A percentile compares a stretch with the other conserved stretches of the same genome.
phyloP scores from a whole-genome alignment of 2,888 invertebrate genomes.

The Callimorpha dominula region DNA sequence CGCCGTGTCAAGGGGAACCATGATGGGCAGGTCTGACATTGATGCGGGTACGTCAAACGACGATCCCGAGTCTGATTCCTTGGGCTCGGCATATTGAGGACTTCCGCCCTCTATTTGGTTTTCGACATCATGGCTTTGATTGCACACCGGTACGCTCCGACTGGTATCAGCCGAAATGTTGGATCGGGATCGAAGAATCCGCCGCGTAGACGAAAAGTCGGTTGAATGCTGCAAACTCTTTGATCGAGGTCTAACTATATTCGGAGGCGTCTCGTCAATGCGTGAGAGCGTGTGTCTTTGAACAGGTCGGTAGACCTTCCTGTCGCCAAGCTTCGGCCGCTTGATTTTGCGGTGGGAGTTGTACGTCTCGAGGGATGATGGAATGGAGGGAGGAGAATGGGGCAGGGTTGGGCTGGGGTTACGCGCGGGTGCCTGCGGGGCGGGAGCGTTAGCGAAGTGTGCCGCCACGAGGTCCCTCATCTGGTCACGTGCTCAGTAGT shows the following conservation, averaged over 20 bases:
- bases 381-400: constrained; percentile 51
- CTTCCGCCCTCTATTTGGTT: constrained; percentile 69
- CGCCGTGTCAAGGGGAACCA: constrained; percentile 74
- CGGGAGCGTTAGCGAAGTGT: constrained; percentile 78
- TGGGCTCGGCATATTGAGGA: constrained; percentile 80
- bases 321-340: constrained; percentile 72
- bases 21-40: constrained; percentile 76
- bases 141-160: constrained; percentile 80
- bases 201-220: constrained; percentile 76
- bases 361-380: constrained; percentile 71
- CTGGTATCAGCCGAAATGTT: constrained; percentile 82
- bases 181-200: constrained; percentile 74
- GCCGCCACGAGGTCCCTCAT: constrained; percentile 84
- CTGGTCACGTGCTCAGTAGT: constrained; percentile 91
- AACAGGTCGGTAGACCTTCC: constrained; percentile 75
- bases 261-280: constrained; percentile 77
- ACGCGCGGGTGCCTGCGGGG: constrained; percentile 82
- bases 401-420: constrained; percentile 62
- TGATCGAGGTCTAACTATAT: constrained; percentile 60
- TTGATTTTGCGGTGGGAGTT: constrained; percentile 78
- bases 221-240: constrained; percentile 74
- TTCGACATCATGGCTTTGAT: constrained; percentile 73
- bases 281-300: constrained; percentile 76
- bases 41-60: constrained; percentile 74
- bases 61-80: constrained; percentile 66